Percentiles rank a stretch among this genome's conserved stretches.
Evolutionary conservation across 2,113 vertebrate species (phyloP).

Genomic region (Bos indicus): DNA sequence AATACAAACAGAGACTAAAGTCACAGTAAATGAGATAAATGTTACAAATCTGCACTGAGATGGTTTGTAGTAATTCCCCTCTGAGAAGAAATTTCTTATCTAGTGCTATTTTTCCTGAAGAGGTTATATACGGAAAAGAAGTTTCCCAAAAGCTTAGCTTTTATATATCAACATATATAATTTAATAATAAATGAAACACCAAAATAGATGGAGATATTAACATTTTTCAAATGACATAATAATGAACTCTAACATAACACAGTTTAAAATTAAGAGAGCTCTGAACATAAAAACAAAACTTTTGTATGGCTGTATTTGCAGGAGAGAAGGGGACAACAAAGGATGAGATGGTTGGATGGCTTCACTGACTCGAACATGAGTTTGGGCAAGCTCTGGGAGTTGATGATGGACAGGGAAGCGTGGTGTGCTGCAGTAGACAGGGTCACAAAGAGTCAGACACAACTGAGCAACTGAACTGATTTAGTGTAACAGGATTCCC

Average conservation of each 20-base stretch:
- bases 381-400: background rate
- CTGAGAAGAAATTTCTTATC: background rate
- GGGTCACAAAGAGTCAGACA: background rate
- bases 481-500: background rate
- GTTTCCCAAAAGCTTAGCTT: background rate
- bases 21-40: background rate
- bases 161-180: constrained; percentile 14
- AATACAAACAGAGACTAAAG: constrained; percentile 22
- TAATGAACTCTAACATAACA: background rate
- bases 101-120: background rate
- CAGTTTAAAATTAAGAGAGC: background rate
- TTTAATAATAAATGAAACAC: constrained; percentile 8
- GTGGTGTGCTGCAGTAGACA: background rate
- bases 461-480: background rate
- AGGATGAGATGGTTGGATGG: background rate
- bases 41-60: background rate
- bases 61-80: background rate
- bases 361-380: background rate
- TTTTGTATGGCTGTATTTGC: background rate
- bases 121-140: background rate
- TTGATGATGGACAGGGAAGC: background rate
- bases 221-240: background rate
- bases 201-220: background rate
- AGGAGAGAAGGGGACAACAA: background rate
- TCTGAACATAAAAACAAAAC: background rate